phyloP scores from a whole-genome alignment of 2,797 vertebrate species.

The Xiphorhynchus erythropygius region DNA sequence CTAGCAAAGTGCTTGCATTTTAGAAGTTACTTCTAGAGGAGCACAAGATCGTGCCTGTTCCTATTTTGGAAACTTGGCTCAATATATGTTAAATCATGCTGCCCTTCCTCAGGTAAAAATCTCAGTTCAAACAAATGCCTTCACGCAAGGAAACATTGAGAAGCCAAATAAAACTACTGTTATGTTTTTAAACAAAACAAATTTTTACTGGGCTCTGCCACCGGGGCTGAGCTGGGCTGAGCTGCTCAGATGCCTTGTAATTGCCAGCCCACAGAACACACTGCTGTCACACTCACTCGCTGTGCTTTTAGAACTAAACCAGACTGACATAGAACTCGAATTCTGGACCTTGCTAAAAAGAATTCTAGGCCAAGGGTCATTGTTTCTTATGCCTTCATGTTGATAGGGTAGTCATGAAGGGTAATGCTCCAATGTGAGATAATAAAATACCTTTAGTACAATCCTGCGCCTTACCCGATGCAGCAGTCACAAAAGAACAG shows the following conservation, averaged over 20 bases:
- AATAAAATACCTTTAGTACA: neutral
- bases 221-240: neutral
- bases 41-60: neutral
- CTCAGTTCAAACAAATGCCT: neutral
- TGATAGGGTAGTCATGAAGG: neutral
- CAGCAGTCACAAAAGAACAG: neutral
- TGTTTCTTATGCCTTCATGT: neutral
- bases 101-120: neutral
- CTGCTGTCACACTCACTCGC: rapidly evolving
- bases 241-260: neutral
- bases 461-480: neutral
- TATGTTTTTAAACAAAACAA: neutral
- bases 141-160: neutral
- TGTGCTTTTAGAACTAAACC: neutral
- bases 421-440: neutral
- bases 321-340: neutral
- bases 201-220: neutral
- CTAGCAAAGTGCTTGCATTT: neutral
- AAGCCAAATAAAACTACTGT: neutral
- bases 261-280: neutral
- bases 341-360: neutral
- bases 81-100: neutral
- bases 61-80: neutral
- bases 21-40: neutral
- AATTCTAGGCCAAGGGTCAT: neutral